Evolutionary conservation across 2,113 vertebrate species (phyloP), one percentile per base, ranked within the genome.

Genomic region (Elachura formosa): DNA sequence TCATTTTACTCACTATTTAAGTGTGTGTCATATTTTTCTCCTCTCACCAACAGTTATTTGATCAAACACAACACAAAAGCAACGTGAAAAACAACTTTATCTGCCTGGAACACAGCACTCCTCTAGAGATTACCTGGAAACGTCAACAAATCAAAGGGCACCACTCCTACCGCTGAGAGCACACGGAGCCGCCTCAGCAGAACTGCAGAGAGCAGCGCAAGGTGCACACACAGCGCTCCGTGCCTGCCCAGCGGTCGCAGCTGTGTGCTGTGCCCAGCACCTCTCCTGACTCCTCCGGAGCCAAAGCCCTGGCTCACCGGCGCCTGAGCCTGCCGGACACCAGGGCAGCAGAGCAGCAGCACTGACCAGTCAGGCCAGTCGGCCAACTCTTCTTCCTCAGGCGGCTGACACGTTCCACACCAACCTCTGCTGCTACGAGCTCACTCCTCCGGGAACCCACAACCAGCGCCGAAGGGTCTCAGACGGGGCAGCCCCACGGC

Each of bases 341-440:
- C 25, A 19, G 5, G 25, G 71, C 33, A 83, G 48, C 19, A 2
- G 62, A 61, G 26, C 54, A 85, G 54, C 31, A 73, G 16, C 66
- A 10, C 67, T 40, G 90, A 45, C 94, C 80, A 69, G 97, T 33
- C 66, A 5, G 48, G 86, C 97, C 86, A 36, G 97, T 90, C 85
- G 7, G 52, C 86, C 88, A 12, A 2, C 76, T 72, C 62, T 3
- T 40, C 52, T 78, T 83, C 67, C 40, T 3, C 33, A 12, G 66
- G 22, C 3, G 38, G 34, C 10, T 59, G 6, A 19, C n/a, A 25
- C n/a, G 62, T 46, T 79, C 24, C 68, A 28, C 3, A 38, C 40
- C 20, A 41, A 51, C 74, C 67, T 82, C 87, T 90, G 89, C 79
- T 66, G 48, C 86, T 24, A 9, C 4, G 41, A 10, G 31, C 9